A percentile compares a stretch with the other conserved stretches of the same genome.
Evolutionary conservation across 2,113 vertebrate species (phyloP).

Genomic region (Rhombomys opimus): DNA sequence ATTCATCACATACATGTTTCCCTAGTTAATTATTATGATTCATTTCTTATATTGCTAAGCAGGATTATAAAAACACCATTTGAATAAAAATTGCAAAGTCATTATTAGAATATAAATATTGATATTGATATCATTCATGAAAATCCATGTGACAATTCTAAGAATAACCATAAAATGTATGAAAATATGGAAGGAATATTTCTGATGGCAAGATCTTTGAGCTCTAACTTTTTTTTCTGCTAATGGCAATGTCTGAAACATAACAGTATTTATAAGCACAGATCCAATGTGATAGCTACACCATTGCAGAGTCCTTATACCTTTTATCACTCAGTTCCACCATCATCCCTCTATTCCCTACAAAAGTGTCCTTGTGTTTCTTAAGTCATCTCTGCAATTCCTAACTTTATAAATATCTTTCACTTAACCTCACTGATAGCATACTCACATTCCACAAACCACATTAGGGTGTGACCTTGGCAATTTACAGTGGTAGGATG

Average conservation of each 20-base stretch:
- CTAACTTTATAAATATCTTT: not conserved
- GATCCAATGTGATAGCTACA: accelerated
- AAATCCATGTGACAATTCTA: not conserved
- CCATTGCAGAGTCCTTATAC: too few relatives aligned
- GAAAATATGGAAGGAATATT: not conserved
- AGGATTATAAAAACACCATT: not conserved
- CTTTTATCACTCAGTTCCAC: not conserved
- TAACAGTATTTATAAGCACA: not conserved
- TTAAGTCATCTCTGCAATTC: not conserved
- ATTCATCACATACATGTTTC: not conserved
- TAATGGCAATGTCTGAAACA: not conserved
- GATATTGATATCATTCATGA: not conserved
- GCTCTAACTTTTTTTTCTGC: too few relatives aligned
- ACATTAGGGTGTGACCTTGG: accelerated
- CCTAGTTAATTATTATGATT: not conserved
- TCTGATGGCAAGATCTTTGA: not conserved
- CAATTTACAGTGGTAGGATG: too few relatives aligned
- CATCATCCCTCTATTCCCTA: too few relatives aligned
- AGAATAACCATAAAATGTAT: not conserved
- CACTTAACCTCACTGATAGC: not conserved
- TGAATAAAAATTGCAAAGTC: not conserved
- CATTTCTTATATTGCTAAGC: not conserved
- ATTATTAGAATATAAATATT: not conserved
- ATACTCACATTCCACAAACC: accelerated
- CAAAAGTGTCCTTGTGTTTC: not conserved